A percentile compares a stretch with the other conserved stretches of the same genome.
Conservation (phyloP, 1,140 invertebrate genomes). For the Tribolium castaneum region DNA sequence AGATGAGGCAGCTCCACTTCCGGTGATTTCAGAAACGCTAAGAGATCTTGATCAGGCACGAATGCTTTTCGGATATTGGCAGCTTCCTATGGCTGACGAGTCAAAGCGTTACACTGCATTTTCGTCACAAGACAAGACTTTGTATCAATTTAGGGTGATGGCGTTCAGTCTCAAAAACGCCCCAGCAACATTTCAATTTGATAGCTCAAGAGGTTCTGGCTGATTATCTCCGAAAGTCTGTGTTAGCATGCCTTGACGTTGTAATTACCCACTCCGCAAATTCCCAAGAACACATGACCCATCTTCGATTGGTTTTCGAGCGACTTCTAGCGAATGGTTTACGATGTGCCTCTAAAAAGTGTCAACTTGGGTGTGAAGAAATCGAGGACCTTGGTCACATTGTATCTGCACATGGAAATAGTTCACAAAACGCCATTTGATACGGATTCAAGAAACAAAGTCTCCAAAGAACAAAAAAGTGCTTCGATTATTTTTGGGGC, state of each 20-base stretch:
- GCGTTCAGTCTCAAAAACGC: slow-evolving; percentile 54
- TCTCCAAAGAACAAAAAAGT: slow-evolving; percentile 42
- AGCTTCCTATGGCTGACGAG: slow-evolving; percentile 48
- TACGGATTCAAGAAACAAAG: slow-evolving; percentile 38
- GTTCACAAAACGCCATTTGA: slow-evolving; percentile 51
- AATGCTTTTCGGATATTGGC: slow-evolving; percentile 56
- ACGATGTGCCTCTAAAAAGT: slow-evolving; percentile 32
- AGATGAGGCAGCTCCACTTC: slow-evolving; percentile 54
- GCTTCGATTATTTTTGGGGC: slow-evolving; percentile 53
- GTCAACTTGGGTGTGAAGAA: slow-evolving; percentile 6
- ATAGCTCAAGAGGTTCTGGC: slow-evolving; percentile 52
- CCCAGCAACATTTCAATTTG: slow-evolving; percentile 51
- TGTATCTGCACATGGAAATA: slow-evolving; percentile 43
- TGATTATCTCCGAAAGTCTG: slow-evolving; percentile 49
- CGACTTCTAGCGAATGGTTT: slow-evolving; percentile 13
- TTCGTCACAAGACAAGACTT: slow-evolving; percentile 5
- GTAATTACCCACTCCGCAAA: slow-evolving; percentile 43
- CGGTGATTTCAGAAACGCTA: slow-evolving; percentile 47
- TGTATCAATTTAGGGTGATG: slow-evolving; percentile 44
- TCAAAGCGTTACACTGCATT: slow-evolving; percentile 24
- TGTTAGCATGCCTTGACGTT: slow-evolving; percentile 54
- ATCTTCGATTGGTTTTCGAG: slow-evolving; percentile 48
- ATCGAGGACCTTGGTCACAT: slow-evolving; percentile 55
- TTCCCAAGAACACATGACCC: background rate
- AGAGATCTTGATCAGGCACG: slow-evolving; percentile 31